A percentile compares a stretch with the other conserved stretches of the same genome.
These are phyloP conservation scores for Brachymystax lenok DNA, from an alignment of 2,797 vertebrate species.

Conservation along the genomic window DNA sequence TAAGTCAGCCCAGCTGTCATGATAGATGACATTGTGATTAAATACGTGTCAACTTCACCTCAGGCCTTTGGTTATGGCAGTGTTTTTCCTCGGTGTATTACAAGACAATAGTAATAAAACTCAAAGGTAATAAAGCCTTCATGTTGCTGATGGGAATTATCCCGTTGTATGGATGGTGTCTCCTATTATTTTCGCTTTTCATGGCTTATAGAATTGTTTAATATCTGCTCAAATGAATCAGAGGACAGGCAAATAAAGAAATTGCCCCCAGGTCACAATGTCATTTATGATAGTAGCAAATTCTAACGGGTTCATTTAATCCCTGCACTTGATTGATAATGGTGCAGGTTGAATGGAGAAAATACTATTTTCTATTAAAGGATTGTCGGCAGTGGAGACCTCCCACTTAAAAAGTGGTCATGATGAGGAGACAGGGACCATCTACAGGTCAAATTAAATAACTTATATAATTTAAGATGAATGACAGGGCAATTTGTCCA, in stretches of 20 bases:
- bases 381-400: slow-evolving; percentile 93
- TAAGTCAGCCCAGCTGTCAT: slow-evolving; percentile 67
- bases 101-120: slow-evolving; percentile 82
- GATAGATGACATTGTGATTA: slow-evolving; percentile 85
- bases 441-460: slow-evolving; percentile 98
- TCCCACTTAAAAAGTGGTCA: slow-evolving; percentile 89
- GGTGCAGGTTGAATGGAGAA: slow-evolving; percentile 90
- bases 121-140: slow-evolving; percentile 87
- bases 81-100: slow-evolving; percentile 81
- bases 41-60: slow-evolving; percentile 86
- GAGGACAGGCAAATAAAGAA: slow-evolving; percentile 91
- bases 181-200: slow-evolving; percentile 93
- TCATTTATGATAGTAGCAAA: slow-evolving; percentile 96
- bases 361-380: slow-evolving; percentile 96
- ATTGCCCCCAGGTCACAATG: slow-evolving; percentile 86
- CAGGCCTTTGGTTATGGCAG: slow-evolving; percentile 83
- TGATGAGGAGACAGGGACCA: slow-evolving; percentile 83
- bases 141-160: slow-evolving; percentile 86
- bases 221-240: slow-evolving; percentile 96
- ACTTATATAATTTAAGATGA: slow-evolving; percentile 96
- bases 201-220: slow-evolving; percentile 93
- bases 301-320: slow-evolving; percentile 98
- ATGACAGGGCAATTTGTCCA: slow-evolving; percentile 95
- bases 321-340: slow-evolving; percentile 95
- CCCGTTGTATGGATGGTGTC: slow-evolving; percentile 88